Evolutionary conservation across 2,113 vertebrate species (phyloP).

Genomic region (Brachyhypopomus gauderio): DNA sequence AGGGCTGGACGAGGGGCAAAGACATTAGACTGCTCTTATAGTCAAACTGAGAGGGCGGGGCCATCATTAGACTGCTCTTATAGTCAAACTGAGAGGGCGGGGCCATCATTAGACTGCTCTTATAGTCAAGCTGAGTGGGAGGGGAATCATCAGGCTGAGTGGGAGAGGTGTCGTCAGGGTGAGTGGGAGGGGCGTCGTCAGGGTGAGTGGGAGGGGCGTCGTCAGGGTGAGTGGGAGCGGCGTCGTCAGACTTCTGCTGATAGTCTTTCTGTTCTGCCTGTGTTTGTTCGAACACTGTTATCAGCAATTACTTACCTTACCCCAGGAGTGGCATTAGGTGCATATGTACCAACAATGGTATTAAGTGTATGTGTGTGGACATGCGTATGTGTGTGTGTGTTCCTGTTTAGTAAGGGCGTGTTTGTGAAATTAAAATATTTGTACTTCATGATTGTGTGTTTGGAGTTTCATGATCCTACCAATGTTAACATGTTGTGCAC

Average conservation of each 20-base stretch:
- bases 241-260: background rate
- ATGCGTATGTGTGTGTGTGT: background rate
- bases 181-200: background rate
- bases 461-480: background rate
- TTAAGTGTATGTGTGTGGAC: background rate
- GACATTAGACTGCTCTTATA: conserved; percentile 8
- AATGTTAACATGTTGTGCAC: background rate
- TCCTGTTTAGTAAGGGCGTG: conserved; percentile 20
- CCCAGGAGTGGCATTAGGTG: background rate
- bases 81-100: no score
- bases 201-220: background rate
- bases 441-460: background rate
- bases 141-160: no score
- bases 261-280: background rate
- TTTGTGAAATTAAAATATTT: background rate
- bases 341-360: background rate
- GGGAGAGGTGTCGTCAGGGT: no score
- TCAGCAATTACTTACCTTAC: conserved; percentile 12
- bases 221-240: conserved; percentile 13
- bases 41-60: background rate
- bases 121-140: no score
- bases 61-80: no score
- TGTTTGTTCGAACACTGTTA: conserved; percentile 34
- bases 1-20: background rate
- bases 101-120: no score